These are phyloP conservation scores for Ypsolopha sequella DNA, from an alignment of 2,888 invertebrate species.

Conservation along the genomic window DNA sequence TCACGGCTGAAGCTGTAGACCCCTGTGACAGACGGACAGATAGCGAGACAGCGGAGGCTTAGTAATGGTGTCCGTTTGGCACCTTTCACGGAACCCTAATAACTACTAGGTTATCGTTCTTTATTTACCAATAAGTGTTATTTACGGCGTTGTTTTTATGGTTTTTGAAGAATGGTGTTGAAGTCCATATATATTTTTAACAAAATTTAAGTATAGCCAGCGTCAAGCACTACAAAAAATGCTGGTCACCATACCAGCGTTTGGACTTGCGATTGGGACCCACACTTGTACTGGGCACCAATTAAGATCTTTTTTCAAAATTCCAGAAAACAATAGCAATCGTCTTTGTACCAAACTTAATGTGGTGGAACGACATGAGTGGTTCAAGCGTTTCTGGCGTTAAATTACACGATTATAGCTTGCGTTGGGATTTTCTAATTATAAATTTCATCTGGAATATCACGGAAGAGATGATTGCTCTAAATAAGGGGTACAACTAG, in stretches of 20 bases:
- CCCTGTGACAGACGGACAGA: too few species aligned
- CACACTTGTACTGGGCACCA: background rate
- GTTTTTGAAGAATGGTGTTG: background rate
- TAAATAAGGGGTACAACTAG: too few species aligned
- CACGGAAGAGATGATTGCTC: background rate
- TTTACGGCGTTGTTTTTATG: background rate
- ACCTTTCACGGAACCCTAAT: too few species aligned
- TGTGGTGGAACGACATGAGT: constrained; percentile 1
- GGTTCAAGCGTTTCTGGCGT: constrained; percentile 11
- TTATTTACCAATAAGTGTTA: too few species aligned
- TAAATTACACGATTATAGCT: constrained; percentile 20
- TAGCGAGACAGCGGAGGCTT: too few species aligned
- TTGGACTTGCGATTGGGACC: background rate
- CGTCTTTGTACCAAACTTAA: constrained; percentile 4
- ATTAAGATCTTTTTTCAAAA: constrained; percentile 2
- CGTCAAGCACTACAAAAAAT: too few species aligned
- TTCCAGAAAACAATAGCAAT: constrained; percentile 1
- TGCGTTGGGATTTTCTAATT: background rate
- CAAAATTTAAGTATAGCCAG: background rate
- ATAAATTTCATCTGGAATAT: background rate
- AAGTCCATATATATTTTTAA: background rate
- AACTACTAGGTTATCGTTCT: too few species aligned
- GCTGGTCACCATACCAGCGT: too few species aligned
- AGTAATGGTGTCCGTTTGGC: too few species aligned
- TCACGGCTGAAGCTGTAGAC: too few species aligned